Evolutionary conservation across 1,140 invertebrate species (phyloP), one percentile per base, ranked within the genome.

Genomic region (Branchinecta lindahli): DNA sequence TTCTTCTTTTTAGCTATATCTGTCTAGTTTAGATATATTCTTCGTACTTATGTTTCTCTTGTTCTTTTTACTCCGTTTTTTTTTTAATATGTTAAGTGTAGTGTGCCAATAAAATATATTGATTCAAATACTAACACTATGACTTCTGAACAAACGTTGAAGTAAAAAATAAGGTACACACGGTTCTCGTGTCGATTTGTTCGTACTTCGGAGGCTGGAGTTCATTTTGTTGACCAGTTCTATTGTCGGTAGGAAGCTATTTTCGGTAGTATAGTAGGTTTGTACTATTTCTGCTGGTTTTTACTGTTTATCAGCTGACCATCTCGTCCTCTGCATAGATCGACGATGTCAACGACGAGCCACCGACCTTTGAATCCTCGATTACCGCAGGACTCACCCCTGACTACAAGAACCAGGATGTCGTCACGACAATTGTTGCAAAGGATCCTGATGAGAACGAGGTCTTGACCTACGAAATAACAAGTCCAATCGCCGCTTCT

Each of bases 1-100:
- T 61, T 61, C 52, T 61, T 61, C 52, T 61, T 61, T 20, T 61
- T 61, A 61, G 52, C n/a, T n/a, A 15, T 6, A 61, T 61, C 52
- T 61, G 2, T 61, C 52, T 61, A 1, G 6, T 61, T 61, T 61
- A 61, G 6, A 3, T 61, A 61, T 20, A 3, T 61, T 61, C 2
- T 3, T 61, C 12, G 1, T 61, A 61, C 6, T 61, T 61, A 61
- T 61, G 52, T 61, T 15, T 61, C 52, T 61, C 18, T 61, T 61
- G 52, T 61, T 12, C 18, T 61, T 6, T 61, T 20, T 61, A 61
- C 52, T 61, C 18, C 18, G 4, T 1, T 20, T 61, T 61, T 52
- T 61, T 20, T 61, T 61, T 6, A 61, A 1, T 15, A 20, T 61
- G 52, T 52, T 52, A 52, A n/a, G n/a, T n/a, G n/a, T n/a, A n/a